These are phyloP conservation scores for Steatornis caripensis DNA, from an alignment of 2,113 vertebrate species.

Conservation along the genomic window DNA sequence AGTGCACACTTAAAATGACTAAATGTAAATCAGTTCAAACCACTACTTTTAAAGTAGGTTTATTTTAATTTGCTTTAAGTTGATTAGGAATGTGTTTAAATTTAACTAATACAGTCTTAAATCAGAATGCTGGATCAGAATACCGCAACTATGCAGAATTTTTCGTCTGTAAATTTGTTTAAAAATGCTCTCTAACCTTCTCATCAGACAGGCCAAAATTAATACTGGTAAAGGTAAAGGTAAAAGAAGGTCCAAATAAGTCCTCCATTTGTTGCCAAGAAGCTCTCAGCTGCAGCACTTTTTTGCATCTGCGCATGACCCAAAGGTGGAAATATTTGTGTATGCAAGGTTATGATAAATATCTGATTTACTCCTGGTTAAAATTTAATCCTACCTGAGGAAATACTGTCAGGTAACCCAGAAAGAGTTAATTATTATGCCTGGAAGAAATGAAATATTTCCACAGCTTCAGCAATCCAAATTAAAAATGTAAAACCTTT, in stretches of 20 bases:
- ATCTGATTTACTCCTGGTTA: background rate
- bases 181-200: background rate
- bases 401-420: background rate
- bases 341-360: background rate
- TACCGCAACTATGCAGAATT: background rate
- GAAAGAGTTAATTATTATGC: background rate
- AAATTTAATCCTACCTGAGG: background rate
- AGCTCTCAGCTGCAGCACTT: background rate
- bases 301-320: background rate
- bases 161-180: background rate
- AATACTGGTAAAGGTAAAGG: background rate
- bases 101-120: background rate
- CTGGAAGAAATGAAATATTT: background rate
- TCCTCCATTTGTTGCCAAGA: background rate
- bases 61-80: background rate
- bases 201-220: background rate
- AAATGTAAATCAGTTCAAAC: background rate
- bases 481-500: conserved; percentile 24
- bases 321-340: background rate
- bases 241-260: background rate
- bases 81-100: background rate
- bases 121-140: background rate
- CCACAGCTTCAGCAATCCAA: background rate
- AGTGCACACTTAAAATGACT: background rate
- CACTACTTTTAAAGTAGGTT: background rate